Base-by-base conservation (phyloP, 2,113 vertebrate genomes). In the Callocephalon fimbriatum region DNA sequence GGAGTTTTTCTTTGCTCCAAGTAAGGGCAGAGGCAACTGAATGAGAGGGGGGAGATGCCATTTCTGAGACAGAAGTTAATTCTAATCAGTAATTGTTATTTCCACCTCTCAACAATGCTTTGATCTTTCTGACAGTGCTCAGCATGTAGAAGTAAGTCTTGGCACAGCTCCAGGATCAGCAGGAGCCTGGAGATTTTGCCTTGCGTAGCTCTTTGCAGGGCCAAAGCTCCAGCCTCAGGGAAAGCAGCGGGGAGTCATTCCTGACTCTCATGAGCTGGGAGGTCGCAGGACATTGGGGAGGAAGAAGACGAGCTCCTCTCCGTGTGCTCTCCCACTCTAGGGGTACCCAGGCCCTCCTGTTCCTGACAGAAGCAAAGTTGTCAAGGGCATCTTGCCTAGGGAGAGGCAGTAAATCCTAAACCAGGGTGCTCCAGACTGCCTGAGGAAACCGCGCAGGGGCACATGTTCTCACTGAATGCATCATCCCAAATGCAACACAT, bases 11-110 rank as follows among this genome's bases (percentile, higher is more conserved):
- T n/a, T 71, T 72, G 29, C 47, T 61, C 38, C 15, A n/a, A 58
- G 42, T 10, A 66, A 85, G 26, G 17, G 20, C 15, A 66, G 54
- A 67, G 31, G 17, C 65, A 91, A 63, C n/a, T n/a, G 38, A 78
- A 47, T 66, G 31, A 47, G 47, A 81, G 38, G 12, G 7, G 31
- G 23, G 31, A 73, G 56, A 72, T 4, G 27, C 23, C 40, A 48
- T 77, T 88, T 86, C 59, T 77, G 54, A 59, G 37, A 38, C 45
- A 92, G 44, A 86, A 68, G 44, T 73, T 76, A 93, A 76, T 81
- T 71, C 68, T 51, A 62, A 29, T 44, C 47, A 74, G 61, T 70
- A 87, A 79, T 54, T 56, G 17, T 53, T 89, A 51, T 73, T 85
- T 67, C 42, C 31, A 62, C 16, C 51, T 51, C 79, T 85, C 48